Percentiles rank a stretch among this genome's conserved stretches.
Evolutionary conservation across 2,888 invertebrate species (phyloP).

Genomic region (Selenia dentaria): DNA sequence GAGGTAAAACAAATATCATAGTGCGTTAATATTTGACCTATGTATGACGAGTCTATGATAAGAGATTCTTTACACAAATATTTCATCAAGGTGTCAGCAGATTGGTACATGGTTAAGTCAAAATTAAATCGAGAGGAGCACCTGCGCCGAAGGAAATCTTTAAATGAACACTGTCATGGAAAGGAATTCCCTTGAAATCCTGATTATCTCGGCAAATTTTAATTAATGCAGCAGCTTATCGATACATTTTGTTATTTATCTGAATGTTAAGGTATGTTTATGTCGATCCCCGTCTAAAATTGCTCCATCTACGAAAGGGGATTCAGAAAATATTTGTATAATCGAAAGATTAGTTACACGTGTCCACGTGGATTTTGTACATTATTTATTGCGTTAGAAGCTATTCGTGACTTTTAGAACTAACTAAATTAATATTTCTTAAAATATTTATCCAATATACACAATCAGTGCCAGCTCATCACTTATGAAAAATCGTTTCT

Average conservation of each 20-base stretch:
- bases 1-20: no score
- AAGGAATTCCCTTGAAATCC: constrained; percentile 8
- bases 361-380: constrained; percentile 67
- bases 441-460: constrained; percentile 79
- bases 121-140: constrained; percentile 75
- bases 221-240: constrained; percentile 26
- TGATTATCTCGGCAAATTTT: constrained; percentile 22
- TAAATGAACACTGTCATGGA: constrained; percentile 13
- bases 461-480: constrained; percentile 82
- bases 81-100: constrained; percentile 14
- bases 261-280: constrained; percentile 44
- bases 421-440: constrained; percentile 61
- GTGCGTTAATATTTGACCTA: neutral
- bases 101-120: constrained; percentile 53
- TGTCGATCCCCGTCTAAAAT: constrained; percentile 47
- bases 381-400: constrained; percentile 69
- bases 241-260: constrained; percentile 40
- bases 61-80: neutral
- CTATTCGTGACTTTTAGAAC: constrained; percentile 47
- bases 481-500: constrained; percentile 82
- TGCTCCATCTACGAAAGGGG: constrained; percentile 45
- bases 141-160: constrained; percentile 53
- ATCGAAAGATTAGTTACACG: constrained; percentile 76
- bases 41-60: neutral
- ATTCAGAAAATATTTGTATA: constrained; percentile 46